phyloP scores from a whole-genome alignment of 2,113 vertebrate species.

The Gavia stellata region DNA sequence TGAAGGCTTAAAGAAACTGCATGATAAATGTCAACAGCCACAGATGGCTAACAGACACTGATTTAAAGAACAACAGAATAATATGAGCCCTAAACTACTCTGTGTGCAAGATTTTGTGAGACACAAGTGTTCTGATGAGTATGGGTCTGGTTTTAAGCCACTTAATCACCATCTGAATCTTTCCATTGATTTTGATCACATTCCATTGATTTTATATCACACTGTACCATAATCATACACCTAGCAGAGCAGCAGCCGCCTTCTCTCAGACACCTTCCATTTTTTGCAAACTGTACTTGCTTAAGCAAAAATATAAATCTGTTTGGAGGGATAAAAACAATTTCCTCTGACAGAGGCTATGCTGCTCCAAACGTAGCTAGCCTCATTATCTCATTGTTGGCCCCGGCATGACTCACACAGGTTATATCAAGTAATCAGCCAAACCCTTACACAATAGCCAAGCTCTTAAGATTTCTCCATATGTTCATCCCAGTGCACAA shows the following conservation, averaged over 20 bases:
- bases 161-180: neutral
- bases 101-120: neutral
- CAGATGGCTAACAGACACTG: neutral
- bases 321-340: neutral
- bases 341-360: neutral
- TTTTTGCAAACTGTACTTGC: neutral
- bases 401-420: neutral
- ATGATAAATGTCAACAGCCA: neutral
- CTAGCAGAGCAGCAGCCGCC: neutral
- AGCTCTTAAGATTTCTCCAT: neutral
- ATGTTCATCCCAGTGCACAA: neutral
- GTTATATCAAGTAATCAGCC: neutral
- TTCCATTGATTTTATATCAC: neutral
- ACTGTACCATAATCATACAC: neutral
- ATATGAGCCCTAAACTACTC: neutral
- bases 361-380: neutral
- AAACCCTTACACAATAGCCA: neutral
- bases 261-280: neutral
- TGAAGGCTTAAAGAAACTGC: neutral
- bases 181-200: neutral
- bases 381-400: neutral
- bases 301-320: neutral
- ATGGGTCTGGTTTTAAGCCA: neutral
- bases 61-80: neutral
- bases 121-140: neutral